A percentile compares a stretch with the other conserved stretches of the same genome.
These are phyloP conservation scores for Astur gentilis DNA, from an alignment of 2,113 vertebrate species.

Conservation along the genomic window DNA sequence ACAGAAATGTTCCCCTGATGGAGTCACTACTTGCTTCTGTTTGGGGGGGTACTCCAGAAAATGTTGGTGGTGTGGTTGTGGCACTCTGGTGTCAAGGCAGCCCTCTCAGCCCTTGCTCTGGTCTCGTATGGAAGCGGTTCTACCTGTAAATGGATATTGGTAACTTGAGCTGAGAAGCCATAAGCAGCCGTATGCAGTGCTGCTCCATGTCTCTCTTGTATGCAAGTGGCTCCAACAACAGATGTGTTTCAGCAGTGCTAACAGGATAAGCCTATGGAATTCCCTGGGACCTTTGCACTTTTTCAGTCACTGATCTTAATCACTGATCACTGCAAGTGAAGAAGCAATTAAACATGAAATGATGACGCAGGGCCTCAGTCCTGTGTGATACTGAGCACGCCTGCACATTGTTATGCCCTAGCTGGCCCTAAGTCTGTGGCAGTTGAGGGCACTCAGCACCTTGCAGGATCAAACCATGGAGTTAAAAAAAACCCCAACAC, in stretches of 20 bases:
- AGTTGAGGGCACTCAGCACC: neutral
- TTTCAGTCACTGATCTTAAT: neutral
- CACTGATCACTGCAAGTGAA: neutral
- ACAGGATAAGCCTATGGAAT: neutral
- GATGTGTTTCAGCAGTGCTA: neutral
- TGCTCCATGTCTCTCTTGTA: neutral
- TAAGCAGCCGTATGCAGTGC: neutral
- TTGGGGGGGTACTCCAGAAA: neutral
- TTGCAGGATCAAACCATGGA: neutral
- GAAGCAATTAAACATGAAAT: neutral
- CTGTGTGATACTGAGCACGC: neutral
- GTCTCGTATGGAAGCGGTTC: neutral
- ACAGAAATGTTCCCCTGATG: neutral
- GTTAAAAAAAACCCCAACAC: rapidly evolving
- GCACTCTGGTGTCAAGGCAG: neutral
- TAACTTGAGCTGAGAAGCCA: neutral
- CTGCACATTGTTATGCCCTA: neutral
- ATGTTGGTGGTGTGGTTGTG: neutral
- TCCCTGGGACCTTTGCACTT: neutral
- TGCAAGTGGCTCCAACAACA: neutral
- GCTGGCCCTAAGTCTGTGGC: neutral
- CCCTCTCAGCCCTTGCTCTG: neutral
- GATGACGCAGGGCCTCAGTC: neutral
- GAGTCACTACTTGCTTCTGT: neutral
- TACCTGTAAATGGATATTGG: neutral